Evolutionary conservation across 2,113 vertebrate genomes (phyloP).

Genomic region (Silurus glanis): DNA sequence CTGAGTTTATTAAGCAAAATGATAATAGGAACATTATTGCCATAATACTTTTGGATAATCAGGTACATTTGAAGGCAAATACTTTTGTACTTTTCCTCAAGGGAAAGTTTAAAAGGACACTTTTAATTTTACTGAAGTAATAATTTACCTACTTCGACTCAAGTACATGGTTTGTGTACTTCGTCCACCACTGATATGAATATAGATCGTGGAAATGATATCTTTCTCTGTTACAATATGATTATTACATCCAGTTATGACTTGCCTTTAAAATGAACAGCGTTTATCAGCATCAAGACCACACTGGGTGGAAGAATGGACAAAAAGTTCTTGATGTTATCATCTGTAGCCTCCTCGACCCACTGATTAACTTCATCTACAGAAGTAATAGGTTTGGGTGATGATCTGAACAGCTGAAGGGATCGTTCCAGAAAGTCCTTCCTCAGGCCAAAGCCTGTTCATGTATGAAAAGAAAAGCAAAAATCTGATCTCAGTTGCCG

Average conservation of each 20-base stretch:
- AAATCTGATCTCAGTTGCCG: not conserved
- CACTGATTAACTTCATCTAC: slow-evolving; percentile 81
- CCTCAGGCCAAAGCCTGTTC: slow-evolving; percentile 80
- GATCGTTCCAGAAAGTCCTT: slow-evolving; percentile 51
- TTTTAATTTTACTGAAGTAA: no score
- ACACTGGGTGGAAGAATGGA: slow-evolving; percentile 73
- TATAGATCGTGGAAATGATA: not conserved
- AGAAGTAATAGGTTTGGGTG: slow-evolving; percentile 74
- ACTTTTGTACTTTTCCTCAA: no score
- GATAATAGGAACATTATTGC: no score
- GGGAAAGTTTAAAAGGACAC: no score
- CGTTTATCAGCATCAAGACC: slow-evolving; percentile 84
- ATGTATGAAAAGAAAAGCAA: not conserved
- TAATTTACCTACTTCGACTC: no score
- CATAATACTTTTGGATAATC: no score
- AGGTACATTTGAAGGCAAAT: no score
- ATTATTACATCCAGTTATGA: not conserved
- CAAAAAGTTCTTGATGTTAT: slow-evolving; percentile 83
- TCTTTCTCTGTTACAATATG: not conserved
- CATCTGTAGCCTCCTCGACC: slow-evolving; percentile 81
- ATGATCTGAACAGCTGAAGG: slow-evolving; percentile 73
- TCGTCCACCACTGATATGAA: not conserved
- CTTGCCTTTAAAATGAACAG: slow-evolving; percentile 86
- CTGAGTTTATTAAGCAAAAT: no score
- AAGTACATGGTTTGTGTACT: no score